phyloP scores from a whole-genome alignment of 2,888 invertebrate genomes.

The Heliconius sara region DNA sequence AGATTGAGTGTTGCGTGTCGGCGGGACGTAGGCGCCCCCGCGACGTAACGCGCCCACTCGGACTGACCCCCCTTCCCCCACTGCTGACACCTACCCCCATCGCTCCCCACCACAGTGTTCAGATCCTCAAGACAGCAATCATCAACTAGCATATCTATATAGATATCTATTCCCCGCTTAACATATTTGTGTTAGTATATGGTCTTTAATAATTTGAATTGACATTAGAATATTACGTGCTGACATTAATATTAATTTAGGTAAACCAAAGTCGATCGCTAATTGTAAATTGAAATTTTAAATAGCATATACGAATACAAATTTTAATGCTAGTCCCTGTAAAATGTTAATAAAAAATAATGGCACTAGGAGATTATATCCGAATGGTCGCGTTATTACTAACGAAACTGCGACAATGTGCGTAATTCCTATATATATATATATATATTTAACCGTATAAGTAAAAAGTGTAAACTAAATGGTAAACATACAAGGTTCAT shows the following conservation, averaged over 20 bases:
- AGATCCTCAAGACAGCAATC: constrained; percentile 1
- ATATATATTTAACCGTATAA: constrained; percentile 48
- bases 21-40: constrained; percentile 64
- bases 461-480: constrained; percentile 32
- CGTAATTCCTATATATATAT: constrained; percentile 63
- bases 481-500: constrained; percentile 39
- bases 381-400: constrained; percentile 58
- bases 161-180: background rate
- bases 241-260: constrained; percentile 25
- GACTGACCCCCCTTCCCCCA: constrained; percentile 39
- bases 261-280: background rate
- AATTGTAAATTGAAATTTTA: constrained; percentile 3
- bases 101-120: constrained; percentile 33
- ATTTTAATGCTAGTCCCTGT: constrained; percentile 10
- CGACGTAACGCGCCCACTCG: constrained; percentile 42
- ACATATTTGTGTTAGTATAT: background rate
- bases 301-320: background rate
- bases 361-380: constrained; percentile 40
- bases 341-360: background rate
- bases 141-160: background rate
- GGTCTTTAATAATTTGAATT: background rate
- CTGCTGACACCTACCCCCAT: constrained; percentile 10
- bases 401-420: constrained; percentile 66
- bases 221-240: background rate
- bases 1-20: constrained; percentile 87